Percentiles rank a stretch among this genome's conserved stretches.
These are phyloP conservation scores for Ferrisia virgata DNA, from an alignment of 2,888 invertebrate genomes.

Conservation along the genomic window DNA sequence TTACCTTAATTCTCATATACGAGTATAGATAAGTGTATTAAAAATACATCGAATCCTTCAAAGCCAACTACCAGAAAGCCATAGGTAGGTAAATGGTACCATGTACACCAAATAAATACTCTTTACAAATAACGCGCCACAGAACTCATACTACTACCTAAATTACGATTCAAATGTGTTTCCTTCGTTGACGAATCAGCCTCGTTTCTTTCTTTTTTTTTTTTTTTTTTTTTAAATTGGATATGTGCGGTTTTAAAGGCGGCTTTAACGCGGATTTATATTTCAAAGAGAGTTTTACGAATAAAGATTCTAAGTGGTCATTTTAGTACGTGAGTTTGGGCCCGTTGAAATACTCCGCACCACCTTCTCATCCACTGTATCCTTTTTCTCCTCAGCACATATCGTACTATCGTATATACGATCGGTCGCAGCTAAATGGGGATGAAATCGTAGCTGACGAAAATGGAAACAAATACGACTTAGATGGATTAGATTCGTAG, in stretches of 20 bases:
- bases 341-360: not conserved
- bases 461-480: conserved; percentile 11
- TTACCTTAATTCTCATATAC: too few species aligned
- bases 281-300: conserved; percentile 1
- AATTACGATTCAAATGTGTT: not conserved
- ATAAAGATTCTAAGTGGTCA: not conserved
- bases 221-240: not conserved
- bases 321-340: conserved; percentile 2
- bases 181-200: not conserved
- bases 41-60: too few species aligned
- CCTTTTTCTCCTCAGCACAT: not conserved
- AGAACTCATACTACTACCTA: not conserved
- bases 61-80: too few species aligned
- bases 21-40: too few species aligned
- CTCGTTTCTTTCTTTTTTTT: not conserved
- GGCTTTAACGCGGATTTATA: conserved; percentile 5
- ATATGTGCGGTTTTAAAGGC: not conserved
- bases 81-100: too few species aligned
- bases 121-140: not conserved
- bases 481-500: not conserved
- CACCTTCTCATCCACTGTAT: not conserved
- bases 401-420: not conserved
- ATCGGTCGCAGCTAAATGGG: not conserved
- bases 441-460: conserved; percentile 8
- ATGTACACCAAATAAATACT: too few species aligned